Evolutionary conservation across 92 coral and sea anemone genomes (phyloP).

Genomic region (Epizoanthus ramosus): DNA sequence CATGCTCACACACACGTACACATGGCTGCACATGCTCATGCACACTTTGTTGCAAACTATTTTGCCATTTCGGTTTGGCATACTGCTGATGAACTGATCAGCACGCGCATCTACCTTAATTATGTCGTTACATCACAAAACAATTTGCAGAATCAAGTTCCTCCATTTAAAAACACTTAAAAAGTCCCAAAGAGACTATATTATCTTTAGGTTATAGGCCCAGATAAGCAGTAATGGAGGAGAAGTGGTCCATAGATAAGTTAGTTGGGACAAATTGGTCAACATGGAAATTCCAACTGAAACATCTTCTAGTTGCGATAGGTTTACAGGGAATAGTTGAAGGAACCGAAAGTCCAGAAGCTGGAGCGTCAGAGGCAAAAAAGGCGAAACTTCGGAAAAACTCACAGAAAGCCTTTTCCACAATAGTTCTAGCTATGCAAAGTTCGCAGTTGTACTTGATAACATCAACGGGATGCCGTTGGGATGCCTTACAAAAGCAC

Average conservation of each 20-base stretch:
- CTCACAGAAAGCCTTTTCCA: slow-evolving; percentile 44
- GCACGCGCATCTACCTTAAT: background rate
- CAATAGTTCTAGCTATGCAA: slow-evolving; percentile 50
- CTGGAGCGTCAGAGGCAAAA: slow-evolving; percentile 12
- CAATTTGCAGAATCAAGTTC: background rate
- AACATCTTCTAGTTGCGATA: slow-evolving; percentile 51
- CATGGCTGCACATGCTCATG: too few relatives aligned
- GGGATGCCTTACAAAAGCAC: slow-evolving; percentile 36
- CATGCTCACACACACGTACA: too few relatives aligned
- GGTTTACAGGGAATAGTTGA: slow-evolving; percentile 46
- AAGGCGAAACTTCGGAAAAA: slow-evolving; percentile 20
- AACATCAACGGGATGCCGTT: slow-evolving; percentile 44
- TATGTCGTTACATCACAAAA: background rate
- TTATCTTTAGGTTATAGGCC: slow-evolving; percentile 50
- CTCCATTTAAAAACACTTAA: too few relatives aligned
- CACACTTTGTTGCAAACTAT: too few relatives aligned
- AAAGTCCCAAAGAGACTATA: background rate
- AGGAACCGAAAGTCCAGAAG: slow-evolving; percentile 40
- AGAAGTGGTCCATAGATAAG: slow-evolving; percentile 53
- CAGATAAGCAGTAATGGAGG: slow-evolving; percentile 50
- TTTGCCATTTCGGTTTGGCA: too few relatives aligned
- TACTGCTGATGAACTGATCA: too few relatives aligned
- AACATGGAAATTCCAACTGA: slow-evolving; percentile 58
- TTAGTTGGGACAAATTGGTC: slow-evolving; percentile 46
- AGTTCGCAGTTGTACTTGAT: slow-evolving; percentile 55